phyloP scores from a whole-genome alignment of 2,797 vertebrate genomes.

The Glossophaga mutica region DNA sequence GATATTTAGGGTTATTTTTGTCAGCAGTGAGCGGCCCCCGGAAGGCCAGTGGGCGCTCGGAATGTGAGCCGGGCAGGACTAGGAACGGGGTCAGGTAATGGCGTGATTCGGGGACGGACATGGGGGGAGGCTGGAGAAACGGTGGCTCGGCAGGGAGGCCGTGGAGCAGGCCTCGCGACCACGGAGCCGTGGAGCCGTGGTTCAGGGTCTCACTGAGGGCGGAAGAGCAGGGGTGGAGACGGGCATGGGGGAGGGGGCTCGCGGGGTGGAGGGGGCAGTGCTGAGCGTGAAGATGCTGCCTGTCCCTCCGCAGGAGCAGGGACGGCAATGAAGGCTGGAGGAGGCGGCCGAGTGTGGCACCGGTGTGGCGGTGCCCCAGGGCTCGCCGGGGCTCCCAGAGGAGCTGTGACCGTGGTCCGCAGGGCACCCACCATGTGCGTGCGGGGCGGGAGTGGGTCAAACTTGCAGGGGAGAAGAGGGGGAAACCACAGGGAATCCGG shows the following conservation, averaged over 20 bases:
- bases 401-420: fast-evolving
- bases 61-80: neutral
- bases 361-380: no score
- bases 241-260: fast-evolving
- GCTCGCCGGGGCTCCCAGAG: neutral
- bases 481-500: neutral
- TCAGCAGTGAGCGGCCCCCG: neutral
- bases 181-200: fast-evolving
- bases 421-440: fast-evolving
- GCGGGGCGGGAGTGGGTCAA: neutral
- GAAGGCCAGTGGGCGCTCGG: neutral
- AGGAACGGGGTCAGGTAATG: neutral
- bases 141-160: neutral
- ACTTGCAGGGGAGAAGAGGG: neutral
- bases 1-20: neutral
- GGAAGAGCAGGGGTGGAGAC: neutral
- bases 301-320: neutral
- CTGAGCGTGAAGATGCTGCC: neutral
- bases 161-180: fast-evolving
- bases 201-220: neutral
- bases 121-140: no score
- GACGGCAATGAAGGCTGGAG: neutral
- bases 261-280: fast-evolving
- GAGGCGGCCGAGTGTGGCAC: neutral
- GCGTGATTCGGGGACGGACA: neutral